These are phyloP conservation scores for Eclectus roratus DNA, from an alignment of 2,113 vertebrate genomes.

Conservation along the genomic window DNA sequence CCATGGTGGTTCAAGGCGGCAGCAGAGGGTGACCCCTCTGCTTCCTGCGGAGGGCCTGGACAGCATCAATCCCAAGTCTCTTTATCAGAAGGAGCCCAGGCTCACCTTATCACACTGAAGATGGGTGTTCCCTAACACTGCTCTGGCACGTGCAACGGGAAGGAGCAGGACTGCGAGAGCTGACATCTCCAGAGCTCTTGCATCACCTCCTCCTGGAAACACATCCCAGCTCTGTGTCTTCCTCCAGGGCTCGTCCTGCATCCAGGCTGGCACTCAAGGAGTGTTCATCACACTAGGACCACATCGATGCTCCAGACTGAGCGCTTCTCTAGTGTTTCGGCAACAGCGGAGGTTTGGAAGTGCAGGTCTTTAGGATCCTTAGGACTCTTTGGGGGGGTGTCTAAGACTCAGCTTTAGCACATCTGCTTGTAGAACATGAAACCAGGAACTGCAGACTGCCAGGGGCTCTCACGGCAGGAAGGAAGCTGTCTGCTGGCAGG, in stretches of 20 bases:
- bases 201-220: not conserved
- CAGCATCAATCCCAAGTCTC: not conserved
- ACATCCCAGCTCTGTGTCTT: not conserved
- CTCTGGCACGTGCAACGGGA: not conserved
- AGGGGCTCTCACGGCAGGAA: not conserved
- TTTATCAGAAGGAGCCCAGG: constrained; percentile 15
- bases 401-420: not conserved
- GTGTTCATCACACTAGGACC: rapidly evolving
- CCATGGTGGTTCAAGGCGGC: not conserved
- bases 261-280: not conserved
- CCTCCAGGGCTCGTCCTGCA: not conserved
- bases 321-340: not conserved
- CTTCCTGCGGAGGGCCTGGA: not conserved
- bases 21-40: not conserved
- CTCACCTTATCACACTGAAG: not conserved
- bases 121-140: not conserved
- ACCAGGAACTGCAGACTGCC: not conserved
- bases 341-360: not conserved
- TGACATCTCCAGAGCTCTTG: not conserved
- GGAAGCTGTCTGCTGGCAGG: not conserved
- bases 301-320: not conserved
- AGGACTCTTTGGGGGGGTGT: rapidly evolving
- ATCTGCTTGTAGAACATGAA: not conserved
- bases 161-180: not conserved
- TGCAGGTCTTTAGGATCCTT: not conserved